Base-by-base conservation (phyloP, 2,888 invertebrate species). In the Oscheius sp. region DNA sequence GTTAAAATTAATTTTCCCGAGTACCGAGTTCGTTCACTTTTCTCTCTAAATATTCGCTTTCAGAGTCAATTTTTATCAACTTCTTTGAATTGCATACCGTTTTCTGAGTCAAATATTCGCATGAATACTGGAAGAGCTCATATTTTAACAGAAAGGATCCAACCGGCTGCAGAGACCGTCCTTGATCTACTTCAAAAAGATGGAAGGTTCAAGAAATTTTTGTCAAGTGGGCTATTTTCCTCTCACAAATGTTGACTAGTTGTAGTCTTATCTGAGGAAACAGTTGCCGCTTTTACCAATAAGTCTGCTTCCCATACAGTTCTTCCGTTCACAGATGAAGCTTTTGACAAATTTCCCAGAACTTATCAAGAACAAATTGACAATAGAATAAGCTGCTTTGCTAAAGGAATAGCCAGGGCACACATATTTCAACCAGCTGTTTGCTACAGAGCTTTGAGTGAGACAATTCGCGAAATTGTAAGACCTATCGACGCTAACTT, bases 261-360 rank as follows among this genome's bases (percentile, higher is more conserved):
- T 33, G 33, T 34, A 55, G 55, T 34, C 12, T 20, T 55, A 2
- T 34, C 55, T 10, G 55, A 55, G 10, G 55, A 55, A 34, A 34
- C 55, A 17, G 20, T 55, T 12, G 34, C 33, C 4, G 34, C 15
- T 4, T 34, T 55, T 20, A 20, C 12, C n/a, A 55, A 55, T 17
- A 34, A 20, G 15, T 63, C 46, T 17, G 27, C 63, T 23, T 46
- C 55, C 33, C 23, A 34, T 15, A 65, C 65, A 6, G 65, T 65
- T n/a, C 65, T 65, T 34, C 50, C 65, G 1, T 65, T 65, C 46
- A 33, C 65, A 12, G 65, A 65, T 20, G 65, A 65, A 12, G 23
- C 52, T 10, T 65, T 52, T 27, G 20, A 29, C 0, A 50, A 48
- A 5, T 50, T 65, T n/a, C 65, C 65, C 2, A 37, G 27, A 17